phyloP scores from a whole-genome alignment of 37 sponge, comb jelly and placozoan species.

The Amphimedon queenslandica region DNA sequence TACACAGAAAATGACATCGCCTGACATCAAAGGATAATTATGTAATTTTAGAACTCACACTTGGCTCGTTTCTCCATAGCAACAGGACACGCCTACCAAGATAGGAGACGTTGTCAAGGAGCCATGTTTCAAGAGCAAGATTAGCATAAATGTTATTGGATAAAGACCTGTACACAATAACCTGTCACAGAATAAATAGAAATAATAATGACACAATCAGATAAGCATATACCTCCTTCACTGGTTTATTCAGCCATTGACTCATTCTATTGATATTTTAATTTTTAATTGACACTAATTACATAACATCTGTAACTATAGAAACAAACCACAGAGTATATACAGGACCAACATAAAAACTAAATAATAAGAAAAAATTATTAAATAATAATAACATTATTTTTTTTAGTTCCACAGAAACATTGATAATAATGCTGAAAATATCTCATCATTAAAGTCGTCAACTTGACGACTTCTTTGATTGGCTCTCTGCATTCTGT shows the following conservation, averaged over 20 bases:
- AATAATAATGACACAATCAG: neutral
- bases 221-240: neutral
- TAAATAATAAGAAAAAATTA: neutral
- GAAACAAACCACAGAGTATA: no score
- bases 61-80: conserved; percentile 64
- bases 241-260: conserved; percentile 2
- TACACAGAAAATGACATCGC: neutral
- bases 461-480: neutral
- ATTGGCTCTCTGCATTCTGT: no score
- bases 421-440: conserved; percentile 26
- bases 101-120: conserved; percentile 47
- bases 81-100: conserved; percentile 34
- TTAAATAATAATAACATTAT: neutral
- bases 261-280: no score
- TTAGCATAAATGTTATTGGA: conserved; percentile 55
- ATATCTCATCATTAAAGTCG: conserved; percentile 35
- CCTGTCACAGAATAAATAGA: conserved; percentile 13
- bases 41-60: conserved; percentile 35
- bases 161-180: conserved; percentile 46
- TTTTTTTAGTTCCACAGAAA: conserved; percentile 2
- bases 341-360: neutral
- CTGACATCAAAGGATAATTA: neutral
- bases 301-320: no score
- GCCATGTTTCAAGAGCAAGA: conserved; percentile 71
- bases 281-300: no score